Conservation (phyloP, 2,888 invertebrate species). For the Argynnis bischoffii region DNA sequence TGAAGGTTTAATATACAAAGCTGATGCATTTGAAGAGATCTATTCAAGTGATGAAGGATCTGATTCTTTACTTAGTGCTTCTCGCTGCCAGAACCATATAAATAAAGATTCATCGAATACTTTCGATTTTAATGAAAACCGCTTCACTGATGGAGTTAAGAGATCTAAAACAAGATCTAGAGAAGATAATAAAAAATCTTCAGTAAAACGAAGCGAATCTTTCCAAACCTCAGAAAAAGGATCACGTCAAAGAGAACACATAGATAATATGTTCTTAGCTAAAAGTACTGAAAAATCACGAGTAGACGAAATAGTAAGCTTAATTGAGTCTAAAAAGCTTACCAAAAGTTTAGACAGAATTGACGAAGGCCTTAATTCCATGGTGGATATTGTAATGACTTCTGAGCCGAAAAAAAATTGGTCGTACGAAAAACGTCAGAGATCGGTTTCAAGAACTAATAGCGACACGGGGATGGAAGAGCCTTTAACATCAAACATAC, state of each 20-base stretch:
- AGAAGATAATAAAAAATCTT: slow-evolving; percentile 62
- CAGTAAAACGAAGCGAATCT: slow-evolving; percentile 76
- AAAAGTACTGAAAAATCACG: slow-evolving; percentile 67
- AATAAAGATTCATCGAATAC: slow-evolving; percentile 65
- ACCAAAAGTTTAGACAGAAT: slow-evolving; percentile 91
- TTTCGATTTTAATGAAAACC: slow-evolving; percentile 77
- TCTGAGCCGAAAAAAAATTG: slow-evolving; percentile 75
- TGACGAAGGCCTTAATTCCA: slow-evolving; percentile 87
- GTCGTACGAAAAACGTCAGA: slow-evolving; percentile 71
- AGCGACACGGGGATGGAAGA: slow-evolving; percentile 69
- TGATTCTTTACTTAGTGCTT: slow-evolving; percentile 86
- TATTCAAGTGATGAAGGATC: slow-evolving; percentile 87
- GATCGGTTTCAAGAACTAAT: slow-evolving; percentile 67
- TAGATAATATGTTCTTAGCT: slow-evolving; percentile 83
- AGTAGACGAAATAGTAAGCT: slow-evolving; percentile 77
- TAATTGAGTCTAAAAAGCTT: slow-evolving; percentile 83
- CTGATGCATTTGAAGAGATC: slow-evolving; percentile 80
- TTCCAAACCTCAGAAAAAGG: slow-evolving; percentile 75
- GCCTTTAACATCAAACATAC: slow-evolving; percentile 62
- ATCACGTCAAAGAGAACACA: slow-evolving; percentile 74
- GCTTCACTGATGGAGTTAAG: slow-evolving; percentile 64
- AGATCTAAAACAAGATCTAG: slow-evolving; percentile 67
- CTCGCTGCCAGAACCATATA: slow-evolving; percentile 70
- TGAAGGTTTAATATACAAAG: slow-evolving; percentile 82
- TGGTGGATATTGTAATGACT: slow-evolving; percentile 88